Evolutionary conservation across 2,797 vertebrate genomes (phyloP).

Genomic region (Lithobates sylvaticus): DNA sequence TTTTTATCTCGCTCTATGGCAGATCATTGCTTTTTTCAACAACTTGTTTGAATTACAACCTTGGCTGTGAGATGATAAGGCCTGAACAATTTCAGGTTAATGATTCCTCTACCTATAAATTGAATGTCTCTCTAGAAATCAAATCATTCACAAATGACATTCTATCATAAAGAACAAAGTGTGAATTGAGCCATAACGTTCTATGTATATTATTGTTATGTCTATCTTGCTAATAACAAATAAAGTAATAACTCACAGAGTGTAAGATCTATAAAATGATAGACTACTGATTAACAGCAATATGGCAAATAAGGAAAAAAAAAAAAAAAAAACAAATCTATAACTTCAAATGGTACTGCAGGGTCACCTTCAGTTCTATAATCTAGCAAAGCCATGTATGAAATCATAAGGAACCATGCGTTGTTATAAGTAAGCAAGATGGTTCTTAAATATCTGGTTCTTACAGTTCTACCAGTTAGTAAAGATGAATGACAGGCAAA

Average conservation of each 20-base stretch:
- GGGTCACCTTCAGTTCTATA: conserved; percentile 61
- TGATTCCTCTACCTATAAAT: conserved; percentile 66
- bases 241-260: conserved; percentile 68
- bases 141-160: conserved; percentile 66
- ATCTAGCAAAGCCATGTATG: too few species aligned
- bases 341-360: conserved; percentile 66
- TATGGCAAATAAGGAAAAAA: conserved; percentile 67
- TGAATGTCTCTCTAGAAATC: conserved; percentile 69
- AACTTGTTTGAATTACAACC: conserved; percentile 61
- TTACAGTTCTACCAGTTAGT: too few species aligned
- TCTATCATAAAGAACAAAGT: conserved; percentile 47
- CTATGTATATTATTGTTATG: conserved; percentile 67
- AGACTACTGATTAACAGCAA: conserved; percentile 71
- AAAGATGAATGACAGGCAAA: too few species aligned
- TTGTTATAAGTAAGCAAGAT: too few species aligned
- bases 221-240: conserved; percentile 63
- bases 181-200: conserved; percentile 67
- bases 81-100: conserved; percentile 65
- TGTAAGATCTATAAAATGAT: conserved; percentile 66
- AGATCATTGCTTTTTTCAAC: conserved; percentile 53
- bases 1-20: conserved; percentile 57
- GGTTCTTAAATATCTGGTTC: too few species aligned
- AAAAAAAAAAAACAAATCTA: conserved; percentile 70
- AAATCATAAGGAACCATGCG: too few species aligned
- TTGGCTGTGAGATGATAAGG: conserved; percentile 57